These are phyloP conservation scores for Tholera decimalis DNA, from an alignment of 2,888 invertebrate species.

Conservation along the genomic window DNA sequence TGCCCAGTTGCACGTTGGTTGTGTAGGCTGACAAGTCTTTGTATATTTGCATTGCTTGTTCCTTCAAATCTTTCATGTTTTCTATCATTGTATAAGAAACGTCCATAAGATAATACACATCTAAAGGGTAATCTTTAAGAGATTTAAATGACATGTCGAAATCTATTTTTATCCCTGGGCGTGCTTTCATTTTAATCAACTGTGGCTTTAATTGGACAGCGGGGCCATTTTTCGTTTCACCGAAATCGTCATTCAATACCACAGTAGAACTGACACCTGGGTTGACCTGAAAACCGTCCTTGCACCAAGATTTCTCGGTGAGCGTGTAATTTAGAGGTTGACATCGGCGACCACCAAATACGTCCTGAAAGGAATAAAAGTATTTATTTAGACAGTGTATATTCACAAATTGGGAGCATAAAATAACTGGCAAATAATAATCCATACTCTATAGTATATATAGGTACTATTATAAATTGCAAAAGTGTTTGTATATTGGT, in stretches of 20 bases:
- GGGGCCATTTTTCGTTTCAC: conserved; percentile 22
- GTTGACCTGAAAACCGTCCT: conserved; percentile 50
- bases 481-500: no score
- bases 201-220: conserved; percentile 91
- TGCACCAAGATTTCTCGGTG: conserved; percentile 71
- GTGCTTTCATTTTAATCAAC: conserved; percentile 83
- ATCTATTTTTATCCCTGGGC: conserved; percentile 83
- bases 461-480: no score
- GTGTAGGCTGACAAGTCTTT: no score
- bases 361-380: conserved; percentile 63
- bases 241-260: conserved; percentile 46
- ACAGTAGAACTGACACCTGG: conserved; percentile 35
- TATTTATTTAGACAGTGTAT: no score
- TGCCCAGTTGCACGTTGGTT: no score
- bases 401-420: no score
- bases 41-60: conserved; percentile 88
- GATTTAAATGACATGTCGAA: conserved; percentile 91
- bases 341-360: conserved; percentile 66
- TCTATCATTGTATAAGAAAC: conserved; percentile 94
- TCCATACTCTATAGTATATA: no score
- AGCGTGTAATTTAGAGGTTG: conserved; percentile 53
- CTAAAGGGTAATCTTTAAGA: conserved; percentile 95
- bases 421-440: no score
- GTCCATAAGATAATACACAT: conserved; percentile 96
- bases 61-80: conserved; percentile 89